A percentile compares a stretch with the other conserved stretches of the same genome.
These are phyloP conservation scores for Drosophila punjabiensis DNA, from an alignment of 1,140 invertebrate genomes.

Conservation along the genomic window DNA sequence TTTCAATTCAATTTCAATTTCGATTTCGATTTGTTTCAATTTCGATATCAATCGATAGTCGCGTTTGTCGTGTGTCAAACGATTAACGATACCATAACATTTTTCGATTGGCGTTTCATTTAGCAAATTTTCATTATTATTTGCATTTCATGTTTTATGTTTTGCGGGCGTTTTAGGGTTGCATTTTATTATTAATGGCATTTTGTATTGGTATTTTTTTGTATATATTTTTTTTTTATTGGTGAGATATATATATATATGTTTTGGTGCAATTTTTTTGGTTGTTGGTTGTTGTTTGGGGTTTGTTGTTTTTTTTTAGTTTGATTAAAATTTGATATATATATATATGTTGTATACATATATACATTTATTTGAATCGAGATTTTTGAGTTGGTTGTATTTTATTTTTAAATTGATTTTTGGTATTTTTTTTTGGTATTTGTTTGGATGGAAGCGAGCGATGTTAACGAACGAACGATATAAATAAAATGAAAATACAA, in stretches of 20 bases:
- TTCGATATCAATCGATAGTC: conserved; percentile 55
- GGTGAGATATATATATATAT: conserved; percentile 28
- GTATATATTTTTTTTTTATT: conserved; percentile 12
- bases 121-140: conserved; percentile 30
- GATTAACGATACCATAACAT: conserved; percentile 64
- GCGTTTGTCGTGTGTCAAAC: conserved; percentile 71
- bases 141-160: conserved; percentile 4
- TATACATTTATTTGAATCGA: conserved; percentile 38
- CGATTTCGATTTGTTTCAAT: conserved; percentile 31
- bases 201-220: conserved; percentile 17
- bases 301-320: conserved; percentile 35
- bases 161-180: conserved; percentile 35
- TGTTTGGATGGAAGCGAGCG: conserved; percentile 84
- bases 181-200: conserved; percentile 38
- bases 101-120: conserved; percentile 49
- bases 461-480: conserved; percentile 85
- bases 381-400: conserved; percentile 45
- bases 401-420: conserved; percentile 45
- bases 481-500: conserved; percentile 85
- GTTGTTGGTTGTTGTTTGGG: conserved; percentile 33
- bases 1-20: conserved; percentile 43
- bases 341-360: conserved; percentile 5
- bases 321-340: conserved; percentile 29
- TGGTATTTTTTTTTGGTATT: conserved; percentile 54
- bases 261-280: conserved; percentile 27